Base-by-base conservation (phyloP, 2,113 vertebrate genomes). In the Phaethon lepturus region DNA sequence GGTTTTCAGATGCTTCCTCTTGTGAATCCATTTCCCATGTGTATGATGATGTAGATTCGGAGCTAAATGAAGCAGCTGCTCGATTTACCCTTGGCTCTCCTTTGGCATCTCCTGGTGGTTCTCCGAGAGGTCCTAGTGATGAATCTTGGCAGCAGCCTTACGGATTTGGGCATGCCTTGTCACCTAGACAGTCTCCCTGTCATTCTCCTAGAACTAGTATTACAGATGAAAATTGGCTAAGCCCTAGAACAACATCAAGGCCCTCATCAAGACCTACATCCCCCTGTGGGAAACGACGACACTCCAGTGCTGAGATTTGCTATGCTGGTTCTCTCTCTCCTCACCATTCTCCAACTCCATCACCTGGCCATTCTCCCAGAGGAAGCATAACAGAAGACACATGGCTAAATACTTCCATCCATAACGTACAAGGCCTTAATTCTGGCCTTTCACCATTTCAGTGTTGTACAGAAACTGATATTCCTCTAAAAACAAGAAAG, bases 191-290 rank as follows among this genome's bases (percentile, higher is more conserved):
- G 73, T 99, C 99, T 45, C 99, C 99, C 82, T 99, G 99, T 95
- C 99, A 99, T 96, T 99, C 99, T 68, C 99, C 99, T 28, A 99
- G 99, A 98, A 99, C 99, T 97, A 99, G 99, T 94, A 98, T 99
- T 97, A 99, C 99, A 33, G 99, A 99, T 96, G 99, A 99, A 97
- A 99, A 99, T 84, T 99, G 99, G 99, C 98, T 99, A 44, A 99
- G 99, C 96, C 99, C 99, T 6, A 98, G 99, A 50, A 98, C 99
- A 50, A 98, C 99, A 25, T 99, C 99, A 45, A 98, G 99, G 84
- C 99, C 99, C 33, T 99, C 99, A 28, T 99, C 99, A 1, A 99
- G 99, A 86, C 99, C 99, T 55, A 99, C 99, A 33, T 99, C 99
- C 33, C 99, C 99, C 25, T 99, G 99, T 94, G 99, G 99, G 67